phyloP scores from a whole-genome alignment of 2,888 invertebrate species.

The Megalurothrips usitatus region DNA sequence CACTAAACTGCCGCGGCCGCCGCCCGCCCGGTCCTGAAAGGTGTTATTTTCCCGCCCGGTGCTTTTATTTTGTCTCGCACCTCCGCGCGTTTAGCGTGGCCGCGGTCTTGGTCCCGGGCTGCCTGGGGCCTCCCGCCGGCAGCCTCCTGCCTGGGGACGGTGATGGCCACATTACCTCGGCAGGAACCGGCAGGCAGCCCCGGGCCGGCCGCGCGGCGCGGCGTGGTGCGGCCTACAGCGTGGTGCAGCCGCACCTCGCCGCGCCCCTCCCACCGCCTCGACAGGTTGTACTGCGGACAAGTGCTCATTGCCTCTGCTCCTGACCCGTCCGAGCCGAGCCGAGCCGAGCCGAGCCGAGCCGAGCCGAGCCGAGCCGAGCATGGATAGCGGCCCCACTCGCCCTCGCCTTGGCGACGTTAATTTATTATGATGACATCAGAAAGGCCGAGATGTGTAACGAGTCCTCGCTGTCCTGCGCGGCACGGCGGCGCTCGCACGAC shows the following conservation, averaged over 20 bases:
- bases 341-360: background rate
- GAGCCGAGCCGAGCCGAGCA: background rate
- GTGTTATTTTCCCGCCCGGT: too few species aligned
- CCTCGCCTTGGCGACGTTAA: background rate
- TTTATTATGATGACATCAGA: too few species aligned
- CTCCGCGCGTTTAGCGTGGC: too few species aligned
- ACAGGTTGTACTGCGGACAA: background rate
- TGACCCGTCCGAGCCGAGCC: background rate
- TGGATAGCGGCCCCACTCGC: background rate
- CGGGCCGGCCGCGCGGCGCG: background rate
- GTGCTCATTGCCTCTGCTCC: background rate
- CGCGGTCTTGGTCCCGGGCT: too few species aligned
- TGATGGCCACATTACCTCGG: background rate
- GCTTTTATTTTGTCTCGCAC: too few species aligned
- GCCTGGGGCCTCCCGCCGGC: too few species aligned
- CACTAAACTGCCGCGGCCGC: too few species aligned
- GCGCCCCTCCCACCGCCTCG: background rate
- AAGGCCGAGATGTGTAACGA: too few species aligned
- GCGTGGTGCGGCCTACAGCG: background rate
- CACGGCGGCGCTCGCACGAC: too few species aligned
- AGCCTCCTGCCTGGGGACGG: background rate
- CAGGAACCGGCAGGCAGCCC: too few species aligned
- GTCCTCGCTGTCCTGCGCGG: too few species aligned
- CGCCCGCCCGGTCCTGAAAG: too few species aligned
- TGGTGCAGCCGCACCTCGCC: background rate